Evolutionary conservation across 2,888 invertebrate genomes (phyloP).

Genomic region (Phasia obesa): DNA sequence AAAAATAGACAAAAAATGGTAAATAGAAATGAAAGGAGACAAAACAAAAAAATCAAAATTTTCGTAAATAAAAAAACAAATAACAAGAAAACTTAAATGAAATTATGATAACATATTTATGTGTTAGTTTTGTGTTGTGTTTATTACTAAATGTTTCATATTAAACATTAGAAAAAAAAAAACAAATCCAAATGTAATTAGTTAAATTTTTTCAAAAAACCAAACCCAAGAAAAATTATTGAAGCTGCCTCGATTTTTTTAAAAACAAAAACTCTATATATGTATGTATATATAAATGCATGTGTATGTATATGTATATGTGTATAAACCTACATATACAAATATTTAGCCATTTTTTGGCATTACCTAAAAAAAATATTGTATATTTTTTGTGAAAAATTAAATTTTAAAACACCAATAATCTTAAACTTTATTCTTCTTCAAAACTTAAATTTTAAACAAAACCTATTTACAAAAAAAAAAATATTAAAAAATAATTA

Average conservation of each 20-base stretch:
- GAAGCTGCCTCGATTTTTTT: slow-evolving; percentile 70
- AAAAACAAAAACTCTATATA: slow-evolving; percentile 26
- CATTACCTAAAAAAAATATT: slow-evolving; percentile 60
- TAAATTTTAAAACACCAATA: slow-evolving; percentile 64
- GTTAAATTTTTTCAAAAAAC: slow-evolving; percentile 57
- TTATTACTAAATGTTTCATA: slow-evolving; percentile 66
- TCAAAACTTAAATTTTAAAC: slow-evolving; percentile 65
- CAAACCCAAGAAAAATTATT: slow-evolving; percentile 34
- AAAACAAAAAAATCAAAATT: slow-evolving; percentile 5
- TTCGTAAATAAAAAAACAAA: slow-evolving; percentile 25
- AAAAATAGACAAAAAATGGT: background rate
- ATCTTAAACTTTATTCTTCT: slow-evolving; percentile 63
- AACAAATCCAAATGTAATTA: slow-evolving; percentile 67
- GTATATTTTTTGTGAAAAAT: slow-evolving; percentile 60
- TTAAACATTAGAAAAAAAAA: slow-evolving; percentile 48
- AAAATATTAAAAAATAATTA: slow-evolving; percentile 17
- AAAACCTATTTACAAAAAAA: slow-evolving; percentile 66
- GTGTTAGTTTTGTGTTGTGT: slow-evolving; percentile 69
- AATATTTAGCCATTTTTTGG: slow-evolving; percentile 70
- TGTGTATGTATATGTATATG: background rate
- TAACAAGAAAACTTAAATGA: slow-evolving; percentile 50
- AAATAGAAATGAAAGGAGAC: slow-evolving; percentile 29
- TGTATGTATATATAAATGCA: slow-evolving; percentile 5
- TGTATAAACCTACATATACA: slow-evolving; percentile 60
- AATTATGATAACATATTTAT: slow-evolving; percentile 51